These are phyloP conservation scores for Sternarchorhynchus goeldii DNA, from an alignment of 2,797 vertebrate genomes.

Conservation along the genomic window DNA sequence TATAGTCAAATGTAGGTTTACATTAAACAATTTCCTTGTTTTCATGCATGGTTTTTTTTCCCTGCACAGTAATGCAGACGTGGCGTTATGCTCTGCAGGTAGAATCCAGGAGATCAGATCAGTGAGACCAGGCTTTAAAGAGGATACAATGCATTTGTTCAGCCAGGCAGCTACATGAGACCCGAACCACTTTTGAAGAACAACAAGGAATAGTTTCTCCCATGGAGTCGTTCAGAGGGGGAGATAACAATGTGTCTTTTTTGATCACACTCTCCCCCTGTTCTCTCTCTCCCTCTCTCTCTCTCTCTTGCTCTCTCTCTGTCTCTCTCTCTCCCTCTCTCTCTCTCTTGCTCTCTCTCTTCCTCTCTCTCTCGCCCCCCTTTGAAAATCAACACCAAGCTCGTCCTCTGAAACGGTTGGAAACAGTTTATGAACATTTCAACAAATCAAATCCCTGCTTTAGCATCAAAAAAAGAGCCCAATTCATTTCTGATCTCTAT, in stretches of 20 bases:
- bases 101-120: neutral
- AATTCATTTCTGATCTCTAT: constrained; percentile 98
- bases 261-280: constrained; percentile 48
- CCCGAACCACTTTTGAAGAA: constrained; percentile 44
- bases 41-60: neutral
- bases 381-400: constrained; percentile 76
- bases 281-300: constrained; percentile 9
- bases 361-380: constrained; percentile 43
- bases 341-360: constrained; percentile 36
- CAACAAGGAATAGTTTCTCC: constrained; percentile 44
- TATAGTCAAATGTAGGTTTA: neutral
- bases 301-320: constrained; percentile 8
- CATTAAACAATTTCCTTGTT: neutral
- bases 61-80: neutral
- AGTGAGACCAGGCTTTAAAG: constrained; percentile 19
- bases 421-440: constrained; percentile 92
- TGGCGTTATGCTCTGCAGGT: constrained; percentile 1
- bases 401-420: constrained; percentile 85
- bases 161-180: constrained; percentile 39
- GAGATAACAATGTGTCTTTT: constrained; percentile 56
- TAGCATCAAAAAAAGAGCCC: constrained; percentile 91
- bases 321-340: constrained; percentile 56
- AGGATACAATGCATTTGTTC: constrained; percentile 29
- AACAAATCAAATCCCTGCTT: constrained; percentile 91
- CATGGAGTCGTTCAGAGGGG: constrained; percentile 40